Percentiles rank a stretch among this genome's conserved stretches.
These are phyloP conservation scores for Pelecanoides urinatrix DNA, from an alignment of 2,113 vertebrate species.

Conservation along the genomic window DNA sequence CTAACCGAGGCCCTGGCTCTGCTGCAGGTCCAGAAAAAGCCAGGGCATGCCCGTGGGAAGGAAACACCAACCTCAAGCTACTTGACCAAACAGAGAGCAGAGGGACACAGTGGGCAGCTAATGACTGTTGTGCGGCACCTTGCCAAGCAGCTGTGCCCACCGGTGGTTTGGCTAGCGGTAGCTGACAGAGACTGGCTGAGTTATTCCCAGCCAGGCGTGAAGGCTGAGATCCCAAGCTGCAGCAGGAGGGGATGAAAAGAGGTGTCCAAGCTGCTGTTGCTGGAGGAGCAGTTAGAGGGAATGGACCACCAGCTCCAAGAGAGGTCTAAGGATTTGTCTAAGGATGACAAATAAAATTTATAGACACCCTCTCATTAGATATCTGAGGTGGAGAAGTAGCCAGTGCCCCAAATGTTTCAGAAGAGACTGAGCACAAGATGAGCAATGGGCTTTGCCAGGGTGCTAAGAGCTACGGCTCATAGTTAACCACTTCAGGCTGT, in stretches of 20 bases:
- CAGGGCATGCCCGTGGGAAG: background rate
- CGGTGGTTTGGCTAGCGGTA: accelerated
- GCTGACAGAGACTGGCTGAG: background rate
- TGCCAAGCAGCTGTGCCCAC: background rate
- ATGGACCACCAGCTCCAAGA: background rate
- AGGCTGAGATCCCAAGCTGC: background rate
- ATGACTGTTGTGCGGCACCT: accelerated
- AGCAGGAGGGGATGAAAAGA: background rate
- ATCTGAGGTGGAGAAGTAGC: background rate
- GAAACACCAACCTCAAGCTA: background rate
- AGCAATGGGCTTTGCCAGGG: background rate
- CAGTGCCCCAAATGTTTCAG: background rate
- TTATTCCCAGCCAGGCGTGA: background rate
- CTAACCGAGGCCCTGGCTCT: background rate
- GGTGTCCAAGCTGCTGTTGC: background rate
- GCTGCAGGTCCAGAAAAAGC: background rate
- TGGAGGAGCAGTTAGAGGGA: background rate
- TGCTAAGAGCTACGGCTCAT: background rate
- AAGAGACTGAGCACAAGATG: background rate
- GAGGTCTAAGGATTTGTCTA: too few relatives aligned
- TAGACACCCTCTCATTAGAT: accelerated
- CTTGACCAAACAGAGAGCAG: background rate
- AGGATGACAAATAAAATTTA: background rate
- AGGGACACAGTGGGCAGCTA: background rate
- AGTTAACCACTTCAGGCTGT: background rate